These are phyloP conservation scores for roundworm (Caenorhabditis elegans) DNA, from an alignment of 1,140 invertebrate species.

Conservation along the genomic window WBcel235 BX284603.4:8475501-8476000, in stretches of 20 bases:
- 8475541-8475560: slow-evolving; percentile 45
- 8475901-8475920: background rate
- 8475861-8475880: background rate
- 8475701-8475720: background rate
- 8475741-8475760: background rate
- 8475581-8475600: slow-evolving; percentile 47
- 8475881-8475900: background rate
- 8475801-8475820: background rate
- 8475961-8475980: background rate
- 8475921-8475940: background rate
- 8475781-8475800: background rate
- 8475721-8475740: slow-evolving; percentile 3
- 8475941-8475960: background rate
- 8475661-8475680: slow-evolving; percentile 46
- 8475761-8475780: background rate
- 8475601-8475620: slow-evolving; percentile 42
- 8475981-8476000: background rate
- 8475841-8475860: slow-evolving; percentile 9
- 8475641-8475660: slow-evolving; percentile 55
- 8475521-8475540: slow-evolving; percentile 41
- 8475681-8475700: slow-evolving; percentile 43
- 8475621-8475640: slow-evolving; percentile 59
- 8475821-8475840: background rate
- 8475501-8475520: slow-evolving; percentile 42
- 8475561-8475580: slow-evolving; percentile 46